phyloP scores from a whole-genome alignment of 2,888 invertebrate genomes.

The Panopea generosa region DNA sequence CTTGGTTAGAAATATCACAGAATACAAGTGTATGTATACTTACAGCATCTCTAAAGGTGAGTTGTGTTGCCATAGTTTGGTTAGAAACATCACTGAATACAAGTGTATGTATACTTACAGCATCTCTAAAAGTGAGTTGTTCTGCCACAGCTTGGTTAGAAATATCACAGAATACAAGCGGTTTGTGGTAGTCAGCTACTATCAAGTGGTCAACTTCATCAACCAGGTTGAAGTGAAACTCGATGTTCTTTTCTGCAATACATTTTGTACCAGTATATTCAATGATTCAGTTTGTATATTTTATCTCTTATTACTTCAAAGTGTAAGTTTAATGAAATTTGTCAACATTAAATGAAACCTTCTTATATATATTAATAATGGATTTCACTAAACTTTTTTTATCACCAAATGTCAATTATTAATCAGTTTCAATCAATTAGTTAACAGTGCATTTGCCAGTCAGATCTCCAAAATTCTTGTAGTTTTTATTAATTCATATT shows the following conservation, averaged over 20 bases:
- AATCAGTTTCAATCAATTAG: too few relatives aligned
- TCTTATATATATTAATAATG: too few relatives aligned
- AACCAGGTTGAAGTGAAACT: constrained; percentile 78
- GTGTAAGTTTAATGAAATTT: too few relatives aligned
- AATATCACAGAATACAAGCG: constrained; percentile 73
- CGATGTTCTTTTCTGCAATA: constrained; percentile 71
- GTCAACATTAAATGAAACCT: too few relatives aligned
- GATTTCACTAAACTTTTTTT: too few relatives aligned
- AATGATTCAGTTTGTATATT: too few relatives aligned
- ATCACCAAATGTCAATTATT: too few relatives aligned
- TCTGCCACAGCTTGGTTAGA: constrained; percentile 90
- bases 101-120: constrained; percentile 88
- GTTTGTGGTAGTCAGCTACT: constrained; percentile 73
- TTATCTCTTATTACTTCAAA: too few relatives aligned
- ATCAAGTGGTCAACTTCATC: constrained; percentile 79
- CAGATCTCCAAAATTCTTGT: too few relatives aligned
- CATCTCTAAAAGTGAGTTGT: constrained; percentile 98
- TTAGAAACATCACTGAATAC: constrained; percentile 74
- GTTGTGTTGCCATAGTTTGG: constrained; percentile 93
- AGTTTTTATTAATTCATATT: too few relatives aligned
- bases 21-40: constrained; percentile 83
- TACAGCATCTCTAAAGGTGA: constrained; percentile 98
- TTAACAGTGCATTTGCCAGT: too few relatives aligned
- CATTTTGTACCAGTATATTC: constrained; percentile 1
- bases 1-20: constrained; percentile 73